These are phyloP conservation scores for Psococerastis gibbosa DNA, from an alignment of 2,888 invertebrate species.

Conservation along the genomic window DNA sequence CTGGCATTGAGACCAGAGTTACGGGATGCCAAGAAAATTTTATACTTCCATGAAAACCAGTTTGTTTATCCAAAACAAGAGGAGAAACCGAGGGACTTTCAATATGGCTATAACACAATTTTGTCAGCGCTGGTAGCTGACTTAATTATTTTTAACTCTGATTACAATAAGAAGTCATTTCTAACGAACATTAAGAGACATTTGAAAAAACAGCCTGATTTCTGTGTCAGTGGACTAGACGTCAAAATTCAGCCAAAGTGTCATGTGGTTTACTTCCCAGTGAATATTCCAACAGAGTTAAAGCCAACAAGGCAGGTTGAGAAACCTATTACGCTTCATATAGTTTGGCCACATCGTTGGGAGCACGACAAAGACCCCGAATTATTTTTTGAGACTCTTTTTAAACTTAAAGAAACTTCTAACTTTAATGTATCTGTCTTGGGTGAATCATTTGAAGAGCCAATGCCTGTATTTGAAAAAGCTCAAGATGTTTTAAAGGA, in stretches of 20 bases:
- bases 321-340: constrained; percentile 23
- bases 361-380: constrained; percentile 59
- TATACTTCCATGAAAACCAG: constrained; percentile 66
- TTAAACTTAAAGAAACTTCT: constrained; percentile 30
- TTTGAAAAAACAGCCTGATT: constrained; percentile 44
- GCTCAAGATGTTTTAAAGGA: constrained; percentile 29
- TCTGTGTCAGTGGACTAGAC: constrained; percentile 34
- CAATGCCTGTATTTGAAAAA: constrained; percentile 37
- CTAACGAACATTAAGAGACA: constrained; percentile 36
- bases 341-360: constrained; percentile 63
- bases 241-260: constrained; percentile 38
- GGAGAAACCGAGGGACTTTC: constrained; percentile 47
- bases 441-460: constrained; percentile 39
- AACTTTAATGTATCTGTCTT: constrained; percentile 39
- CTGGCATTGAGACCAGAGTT: constrained; percentile 46
- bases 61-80: constrained; percentile 46
- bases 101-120: constrained; percentile 58
- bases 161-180: constrained; percentile 46
- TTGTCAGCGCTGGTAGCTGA: constrained; percentile 41
- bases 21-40: constrained; percentile 35
- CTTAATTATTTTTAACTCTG: constrained; percentile 46
- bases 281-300: constrained; percentile 22
- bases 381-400: constrained; percentile 35
- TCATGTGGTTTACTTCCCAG: constrained; percentile 40
- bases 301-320: constrained; percentile 14